Conservation (phyloP, 1,140 invertebrate species). For the Stenopsyche tienmushanensis region DNA sequence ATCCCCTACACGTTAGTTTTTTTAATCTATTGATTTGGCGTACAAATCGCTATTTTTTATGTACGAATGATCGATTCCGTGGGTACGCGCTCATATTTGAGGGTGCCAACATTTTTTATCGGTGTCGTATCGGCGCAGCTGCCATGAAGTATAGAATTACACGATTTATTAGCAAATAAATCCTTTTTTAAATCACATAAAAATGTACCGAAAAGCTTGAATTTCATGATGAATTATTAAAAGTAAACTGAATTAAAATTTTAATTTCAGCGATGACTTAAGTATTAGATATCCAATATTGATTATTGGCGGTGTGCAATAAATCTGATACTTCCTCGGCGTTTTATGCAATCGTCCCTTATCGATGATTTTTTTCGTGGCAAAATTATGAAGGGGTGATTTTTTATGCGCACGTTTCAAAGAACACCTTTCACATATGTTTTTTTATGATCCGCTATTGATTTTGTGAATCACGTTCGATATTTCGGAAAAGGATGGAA, state of each 20-base stretch:
- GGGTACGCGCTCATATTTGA: constrained; percentile 5
- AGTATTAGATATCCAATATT: too few species aligned
- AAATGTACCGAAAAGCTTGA: neutral
- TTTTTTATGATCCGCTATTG: constrained; percentile 18
- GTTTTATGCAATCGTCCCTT: constrained; percentile 7
- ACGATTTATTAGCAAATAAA: neutral
- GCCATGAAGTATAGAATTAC: neutral
- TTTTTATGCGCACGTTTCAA: constrained; percentile 10
- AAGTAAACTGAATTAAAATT: too few species aligned
- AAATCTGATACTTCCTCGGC: neutral
- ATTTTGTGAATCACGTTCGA: constrained; percentile 22
- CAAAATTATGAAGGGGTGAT: constrained; percentile 13
- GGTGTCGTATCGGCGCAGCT: neutral
- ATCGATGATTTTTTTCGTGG: neutral
- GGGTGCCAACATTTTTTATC: neutral
- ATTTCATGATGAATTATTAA: neutral
- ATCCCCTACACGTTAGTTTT: neutral
- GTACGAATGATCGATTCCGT: constrained; percentile 9
- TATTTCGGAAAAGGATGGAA: neutral
- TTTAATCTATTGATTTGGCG: constrained; percentile 10
- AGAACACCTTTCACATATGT: constrained; percentile 15
- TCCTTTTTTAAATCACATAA: neutral
- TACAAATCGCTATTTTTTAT: constrained; percentile 24
- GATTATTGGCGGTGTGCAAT: too few species aligned
- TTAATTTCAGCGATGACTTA: too few species aligned